Evolutionary conservation across 92 coral and sea anemone species (phyloP).

Genomic region (Siderastrea siderea): DNA sequence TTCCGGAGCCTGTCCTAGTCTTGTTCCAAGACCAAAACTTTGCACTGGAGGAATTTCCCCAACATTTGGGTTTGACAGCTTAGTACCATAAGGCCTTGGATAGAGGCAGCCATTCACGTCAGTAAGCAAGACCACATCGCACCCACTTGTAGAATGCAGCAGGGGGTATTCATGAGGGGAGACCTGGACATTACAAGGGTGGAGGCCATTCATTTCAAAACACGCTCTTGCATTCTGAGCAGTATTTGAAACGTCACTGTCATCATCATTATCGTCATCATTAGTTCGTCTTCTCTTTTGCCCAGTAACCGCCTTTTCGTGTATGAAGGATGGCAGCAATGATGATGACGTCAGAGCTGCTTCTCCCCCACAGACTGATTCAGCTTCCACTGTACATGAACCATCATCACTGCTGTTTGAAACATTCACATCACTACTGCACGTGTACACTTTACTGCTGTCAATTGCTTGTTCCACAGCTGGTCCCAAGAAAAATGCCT

Average conservation of each 20-base stretch:
- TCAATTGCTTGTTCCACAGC: constrained; percentile 73
- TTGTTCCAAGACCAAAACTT: constrained; percentile 77
- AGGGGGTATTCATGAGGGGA: constrained; percentile 46
- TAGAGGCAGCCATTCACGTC: constrained; percentile 91
- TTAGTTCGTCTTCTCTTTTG: constrained; percentile 73
- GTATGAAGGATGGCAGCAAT: constrained; percentile 4
- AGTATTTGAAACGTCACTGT: constrained; percentile 9
- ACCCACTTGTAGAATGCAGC: constrained; percentile 73
- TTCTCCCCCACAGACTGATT: constrained; percentile 70
- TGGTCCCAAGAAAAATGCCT: constrained; percentile 83
- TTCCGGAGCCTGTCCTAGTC: constrained; percentile 63
- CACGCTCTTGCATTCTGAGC: background rate
- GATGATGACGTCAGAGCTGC: constrained; percentile 63
- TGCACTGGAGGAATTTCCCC: constrained; percentile 83
- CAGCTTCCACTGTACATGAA: constrained; percentile 85
- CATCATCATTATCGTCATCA: constrained; percentile 42
- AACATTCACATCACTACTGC: constrained; percentile 65
- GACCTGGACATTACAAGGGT: constrained; percentile 21
- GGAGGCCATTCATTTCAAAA: constrained; percentile 4
- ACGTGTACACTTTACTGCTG: constrained; percentile 82
- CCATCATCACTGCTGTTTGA: constrained; percentile 66
- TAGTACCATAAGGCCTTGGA: constrained; percentile 90
- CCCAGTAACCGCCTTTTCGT: constrained; percentile 43
- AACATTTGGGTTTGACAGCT: constrained; percentile 78
- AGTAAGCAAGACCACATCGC: constrained; percentile 73